Percentiles rank a stretch among this genome's conserved stretches.
Conservation (phyloP, 2,888 invertebrate genomes). For the Bombylius discolor region DNA sequence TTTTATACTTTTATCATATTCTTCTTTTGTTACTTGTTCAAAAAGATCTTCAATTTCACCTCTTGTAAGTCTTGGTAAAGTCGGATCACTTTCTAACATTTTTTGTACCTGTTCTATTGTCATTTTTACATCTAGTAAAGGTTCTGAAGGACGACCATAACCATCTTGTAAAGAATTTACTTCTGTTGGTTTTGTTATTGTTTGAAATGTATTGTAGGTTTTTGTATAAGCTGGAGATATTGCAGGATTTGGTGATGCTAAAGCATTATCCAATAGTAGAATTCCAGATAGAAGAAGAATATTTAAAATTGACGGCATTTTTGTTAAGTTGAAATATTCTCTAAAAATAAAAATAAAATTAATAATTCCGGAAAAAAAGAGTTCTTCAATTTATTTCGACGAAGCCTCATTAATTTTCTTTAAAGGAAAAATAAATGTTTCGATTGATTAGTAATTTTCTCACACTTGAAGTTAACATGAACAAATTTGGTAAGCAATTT, state of each 20-base stretch:
- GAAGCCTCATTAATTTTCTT: no score
- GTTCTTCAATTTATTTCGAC: no score
- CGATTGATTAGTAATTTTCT: background rate
- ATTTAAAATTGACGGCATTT: background rate
- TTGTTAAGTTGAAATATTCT: background rate
- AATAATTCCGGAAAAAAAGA: no score
- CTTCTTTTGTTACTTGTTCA: constrained; percentile 35
- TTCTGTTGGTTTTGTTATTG: background rate
- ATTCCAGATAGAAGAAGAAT: background rate
- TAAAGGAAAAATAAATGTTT: no score
- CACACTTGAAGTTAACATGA: background rate
- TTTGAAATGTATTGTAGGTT: background rate
- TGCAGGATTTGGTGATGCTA: background rate
- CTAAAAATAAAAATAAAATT: background rate
- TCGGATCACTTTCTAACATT: constrained; percentile 30
- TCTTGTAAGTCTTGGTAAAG: constrained; percentile 32
- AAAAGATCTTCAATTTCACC: constrained; percentile 37
- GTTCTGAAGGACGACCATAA: background rate
- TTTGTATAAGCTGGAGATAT: background rate
- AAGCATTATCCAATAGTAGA: background rate
- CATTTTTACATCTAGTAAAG: constrained; percentile 25
- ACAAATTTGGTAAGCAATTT: no score
- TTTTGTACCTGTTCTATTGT: constrained; percentile 36
- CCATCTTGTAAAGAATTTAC: background rate
- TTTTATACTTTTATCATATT: constrained; percentile 32